Evolutionary conservation across 2,113 vertebrate species (phyloP).

Genomic region (Hippocampus comes): DNA sequence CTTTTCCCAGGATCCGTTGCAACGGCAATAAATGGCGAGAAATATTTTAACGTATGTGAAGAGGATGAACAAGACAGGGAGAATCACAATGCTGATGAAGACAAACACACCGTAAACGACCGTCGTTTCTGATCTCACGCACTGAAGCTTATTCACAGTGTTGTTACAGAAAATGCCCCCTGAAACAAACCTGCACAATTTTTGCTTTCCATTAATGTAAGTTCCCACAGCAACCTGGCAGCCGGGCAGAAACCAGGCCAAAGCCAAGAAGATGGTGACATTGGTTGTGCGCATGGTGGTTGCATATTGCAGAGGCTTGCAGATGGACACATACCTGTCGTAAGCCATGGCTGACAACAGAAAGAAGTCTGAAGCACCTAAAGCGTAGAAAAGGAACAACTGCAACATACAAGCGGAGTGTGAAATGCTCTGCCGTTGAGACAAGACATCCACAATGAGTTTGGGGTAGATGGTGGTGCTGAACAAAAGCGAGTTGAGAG

Average conservation of each 20-base stretch:
- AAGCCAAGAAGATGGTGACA: not conserved
- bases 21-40: not conserved
- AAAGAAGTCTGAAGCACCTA: not conserved
- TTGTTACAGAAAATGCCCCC: not conserved
- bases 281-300: not conserved
- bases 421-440: not conserved
- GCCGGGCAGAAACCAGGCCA: not conserved
- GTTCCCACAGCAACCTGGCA: not conserved
- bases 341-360: not conserved
- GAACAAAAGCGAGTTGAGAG: not conserved
- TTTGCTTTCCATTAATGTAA: not conserved
- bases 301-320: not conserved
- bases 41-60: not conserved
- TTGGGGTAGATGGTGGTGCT: not conserved
- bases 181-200: not conserved
- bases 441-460: not conserved
- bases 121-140: not conserved
- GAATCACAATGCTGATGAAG: not conserved
- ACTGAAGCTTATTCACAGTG: not conserved
- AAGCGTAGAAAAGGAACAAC: not conserved
- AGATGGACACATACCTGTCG: not conserved
- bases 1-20: not conserved
- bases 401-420: not conserved
- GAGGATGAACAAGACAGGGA: not conserved
- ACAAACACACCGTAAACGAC: not conserved